Base-by-base conservation (phyloP, 2,797 vertebrate species). In the Limnodromus scolopaceus region DNA sequence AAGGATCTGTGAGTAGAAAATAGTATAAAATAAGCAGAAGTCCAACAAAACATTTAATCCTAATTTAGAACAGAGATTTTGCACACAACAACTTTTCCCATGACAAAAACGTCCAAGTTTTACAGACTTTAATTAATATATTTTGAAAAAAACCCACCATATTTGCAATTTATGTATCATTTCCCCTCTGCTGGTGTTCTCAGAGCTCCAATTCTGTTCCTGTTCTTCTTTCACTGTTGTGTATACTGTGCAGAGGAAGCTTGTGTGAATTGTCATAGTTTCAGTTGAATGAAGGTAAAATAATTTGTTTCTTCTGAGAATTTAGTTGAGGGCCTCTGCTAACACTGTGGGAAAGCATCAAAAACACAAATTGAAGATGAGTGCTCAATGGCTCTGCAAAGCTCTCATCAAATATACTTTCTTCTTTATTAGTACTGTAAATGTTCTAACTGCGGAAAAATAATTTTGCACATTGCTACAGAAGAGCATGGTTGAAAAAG, bases 401-500 rank as follows among this genome's bases (percentile, higher is more conserved):
- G n/a, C 74, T 85, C 18, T 80, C 75, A 83, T 91, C 71, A 93
- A 71, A 91, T 71, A 38, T 45, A 25, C 46, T 87, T 94, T 84
- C 54, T 70, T 82, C 55, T 93, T 89, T 92, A 93, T 87, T 94
- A 87, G 38, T 28, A 70, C 41, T 46, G 12, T 53, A 91, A 93
- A 65, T 8, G 18, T 14, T 71, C 8, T n/a, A 77, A 87, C 60
- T 61, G 46, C 54, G 39, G 78, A 87, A 69, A 74, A 76, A 76
- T 70, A 4, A 79, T 54, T 83, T 69, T 69, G 25, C 43, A 38
- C n/a, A 24, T 36, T 82, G 34, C 12, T 45, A 39, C 36, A n/a
- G 48, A 89, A 91, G 13, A 77, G 16, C 61, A 83, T 70, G 34
- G 38, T 7, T 94, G 53, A 89, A 93, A 92, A 66, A 41, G 8